Evolutionary conservation across 1,140 invertebrate genomes (phyloP).

Genomic region (Aphis craccivora): DNA sequence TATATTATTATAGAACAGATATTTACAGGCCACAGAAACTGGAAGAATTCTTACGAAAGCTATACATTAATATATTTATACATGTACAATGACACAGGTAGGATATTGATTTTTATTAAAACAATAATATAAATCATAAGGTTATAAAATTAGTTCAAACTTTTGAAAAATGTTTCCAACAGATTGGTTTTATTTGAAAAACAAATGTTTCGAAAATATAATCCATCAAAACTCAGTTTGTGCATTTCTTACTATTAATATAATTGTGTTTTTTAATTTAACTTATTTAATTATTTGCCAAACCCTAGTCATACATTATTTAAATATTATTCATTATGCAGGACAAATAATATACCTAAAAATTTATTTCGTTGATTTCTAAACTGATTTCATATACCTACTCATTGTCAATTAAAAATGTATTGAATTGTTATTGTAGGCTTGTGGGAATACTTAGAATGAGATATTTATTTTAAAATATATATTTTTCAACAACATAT

Average conservation of each 20-base stretch:
- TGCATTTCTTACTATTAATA: too few species aligned
- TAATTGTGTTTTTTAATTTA: too few species aligned
- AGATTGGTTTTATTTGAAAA: too few species aligned
- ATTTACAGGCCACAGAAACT: not conserved
- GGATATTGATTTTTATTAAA: not conserved
- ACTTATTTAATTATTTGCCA: not conserved
- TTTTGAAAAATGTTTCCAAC: not conserved
- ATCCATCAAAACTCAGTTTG: too few species aligned
- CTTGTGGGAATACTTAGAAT: not conserved
- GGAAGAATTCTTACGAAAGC: not conserved
- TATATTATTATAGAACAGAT: not conserved
- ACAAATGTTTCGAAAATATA: too few species aligned
- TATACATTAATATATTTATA: not conserved
- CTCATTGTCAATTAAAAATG: not conserved
- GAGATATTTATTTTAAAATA: not conserved
- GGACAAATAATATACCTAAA: not conserved
- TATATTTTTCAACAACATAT: not conserved
- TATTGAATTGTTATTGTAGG: too few species aligned
- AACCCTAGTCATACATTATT: not conserved
- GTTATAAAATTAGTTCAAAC: too few species aligned
- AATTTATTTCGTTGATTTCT: not conserved
- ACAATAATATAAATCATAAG: too few species aligned
- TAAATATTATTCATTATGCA: not conserved
- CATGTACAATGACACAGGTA: too few species aligned
- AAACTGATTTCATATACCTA: not conserved